phyloP scores from a whole-genome alignment of 2,888 invertebrate species.

The Malthinus seriepunctatus region DNA sequence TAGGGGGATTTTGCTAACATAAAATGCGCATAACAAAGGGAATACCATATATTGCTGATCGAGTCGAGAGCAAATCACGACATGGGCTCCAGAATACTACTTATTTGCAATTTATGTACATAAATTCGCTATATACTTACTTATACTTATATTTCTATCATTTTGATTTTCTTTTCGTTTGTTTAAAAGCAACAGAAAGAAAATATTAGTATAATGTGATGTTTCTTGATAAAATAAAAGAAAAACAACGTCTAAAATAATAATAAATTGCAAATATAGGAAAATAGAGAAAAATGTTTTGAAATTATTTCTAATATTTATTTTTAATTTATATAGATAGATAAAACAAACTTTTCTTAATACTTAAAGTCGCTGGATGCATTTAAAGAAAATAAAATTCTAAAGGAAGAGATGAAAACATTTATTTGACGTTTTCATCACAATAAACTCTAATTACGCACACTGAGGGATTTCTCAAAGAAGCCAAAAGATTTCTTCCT shows the following conservation, averaged over 20 bases:
- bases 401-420: no score
- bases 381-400: no score
- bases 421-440: no score
- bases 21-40: conserved; percentile 28
- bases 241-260: not conserved
- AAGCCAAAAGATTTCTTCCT: no score
- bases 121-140: conserved; percentile 6
- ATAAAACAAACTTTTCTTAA: no score
- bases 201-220: conserved; percentile 14
- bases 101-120: conserved; percentile 21
- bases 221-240: conserved; percentile 1
- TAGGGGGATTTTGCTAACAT: conserved; percentile 19
- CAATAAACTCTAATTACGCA: no score
- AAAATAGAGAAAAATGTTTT: no score
- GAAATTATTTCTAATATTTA: no score
- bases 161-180: conserved; percentile 8
- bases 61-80: conserved; percentile 24
- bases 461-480: no score
- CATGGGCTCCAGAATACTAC: conserved; percentile 20
- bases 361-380: no score
- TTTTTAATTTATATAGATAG: no score
- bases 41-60: conserved; percentile 27
- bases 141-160: conserved; percentile 10
- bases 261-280: not conserved
- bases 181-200: conserved; percentile 12